Base-by-base conservation (phyloP, 2,113 vertebrate genomes). In the Talpa occidentalis region DNA sequence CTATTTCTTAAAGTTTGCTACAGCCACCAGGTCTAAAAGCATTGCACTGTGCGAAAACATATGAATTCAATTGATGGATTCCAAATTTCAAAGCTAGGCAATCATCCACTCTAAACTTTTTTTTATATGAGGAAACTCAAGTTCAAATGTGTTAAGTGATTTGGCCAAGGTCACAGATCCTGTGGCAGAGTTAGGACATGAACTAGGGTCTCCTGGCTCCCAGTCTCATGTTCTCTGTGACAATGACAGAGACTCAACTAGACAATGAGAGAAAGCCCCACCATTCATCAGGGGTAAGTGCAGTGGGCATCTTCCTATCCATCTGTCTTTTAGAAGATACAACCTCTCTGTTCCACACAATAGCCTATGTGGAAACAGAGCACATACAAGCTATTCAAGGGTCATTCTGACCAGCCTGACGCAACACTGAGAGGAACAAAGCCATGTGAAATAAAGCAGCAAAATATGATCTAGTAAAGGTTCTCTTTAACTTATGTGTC, bases 281-380 rank as follows among this genome's bases (percentile, higher is more conserved):
- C 59, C 73, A 66, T 66, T 70, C 59, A 59, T 26, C 64, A 30
- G 70, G 35, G 28, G 4, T 88, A 17, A 89, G 77, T 24, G 12
- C 21, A 94, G 47, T n/a, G 35, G 83, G 67, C 76, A 93, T 56
- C 30, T 32, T 84, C 67, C 72, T 84, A 44, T 4, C 60, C 84
- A 67, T 64, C 83, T 93, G 87, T 69, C 93, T 67, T 86, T 66
- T 37, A 40, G 72, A 85, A 82, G 35, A 44, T 19, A 96, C 89
- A 96, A 67, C 44, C 24, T 52, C 64, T 96, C 76, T 96, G 91
- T 93, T 86, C 88, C 62, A 12, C 64, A 94, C 81, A 95, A 93
- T 64, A 54, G 89, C 62, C 72, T 64, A 32, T 72, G 44, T 70
- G 47, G 72, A 80, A 90, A 86, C 67, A 88, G 37, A 62, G 84